These are phyloP conservation scores for Phortica variegata DNA, from an alignment of 1,140 invertebrate species.

Conservation along the genomic window DNA sequence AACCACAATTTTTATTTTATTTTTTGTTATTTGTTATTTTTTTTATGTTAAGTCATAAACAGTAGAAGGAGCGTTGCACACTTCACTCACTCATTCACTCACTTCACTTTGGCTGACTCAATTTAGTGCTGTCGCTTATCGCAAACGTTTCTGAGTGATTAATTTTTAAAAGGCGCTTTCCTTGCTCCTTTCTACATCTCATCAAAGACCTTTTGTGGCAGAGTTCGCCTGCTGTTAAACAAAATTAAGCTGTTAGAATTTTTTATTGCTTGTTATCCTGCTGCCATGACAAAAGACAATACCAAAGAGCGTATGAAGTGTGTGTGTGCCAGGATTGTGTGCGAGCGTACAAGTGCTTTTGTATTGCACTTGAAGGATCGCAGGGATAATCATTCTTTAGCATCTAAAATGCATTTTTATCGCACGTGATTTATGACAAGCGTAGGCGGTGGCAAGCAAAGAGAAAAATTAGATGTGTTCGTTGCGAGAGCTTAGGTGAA, in stretches of 20 bases:
- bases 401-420: slow-evolving; percentile 20
- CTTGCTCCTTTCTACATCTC: too few relatives aligned
- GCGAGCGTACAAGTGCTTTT: slow-evolving; percentile 6
- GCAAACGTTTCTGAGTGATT: slow-evolving; percentile 29
- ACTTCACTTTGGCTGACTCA: too few relatives aligned
- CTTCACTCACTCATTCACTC: too few relatives aligned
- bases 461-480: too few relatives aligned
- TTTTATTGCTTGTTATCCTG: neutral
- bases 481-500: too few relatives aligned
- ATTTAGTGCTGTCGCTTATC: slow-evolving; percentile 23
- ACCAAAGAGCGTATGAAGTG: neutral
- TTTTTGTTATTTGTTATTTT: too few relatives aligned
- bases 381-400: slow-evolving; percentile 11
- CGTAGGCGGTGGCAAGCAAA: too few relatives aligned
- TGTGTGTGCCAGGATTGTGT: neutral
- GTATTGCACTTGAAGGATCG: slow-evolving; percentile 3
- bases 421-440: slow-evolving; percentile 6
- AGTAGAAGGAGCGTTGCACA: too few relatives aligned
- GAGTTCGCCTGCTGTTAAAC: neutral
- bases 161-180: slow-evolving; percentile 17
- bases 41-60: too few relatives aligned
- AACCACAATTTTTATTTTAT: too few relatives aligned
- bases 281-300: neutral
- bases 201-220: too few relatives aligned
- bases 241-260: slow-evolving; percentile 6